Evolutionary conservation across 2,113 vertebrate species (phyloP), one percentile per base, ranked within the genome.

Genomic region (Tupaia chinensis): DNA sequence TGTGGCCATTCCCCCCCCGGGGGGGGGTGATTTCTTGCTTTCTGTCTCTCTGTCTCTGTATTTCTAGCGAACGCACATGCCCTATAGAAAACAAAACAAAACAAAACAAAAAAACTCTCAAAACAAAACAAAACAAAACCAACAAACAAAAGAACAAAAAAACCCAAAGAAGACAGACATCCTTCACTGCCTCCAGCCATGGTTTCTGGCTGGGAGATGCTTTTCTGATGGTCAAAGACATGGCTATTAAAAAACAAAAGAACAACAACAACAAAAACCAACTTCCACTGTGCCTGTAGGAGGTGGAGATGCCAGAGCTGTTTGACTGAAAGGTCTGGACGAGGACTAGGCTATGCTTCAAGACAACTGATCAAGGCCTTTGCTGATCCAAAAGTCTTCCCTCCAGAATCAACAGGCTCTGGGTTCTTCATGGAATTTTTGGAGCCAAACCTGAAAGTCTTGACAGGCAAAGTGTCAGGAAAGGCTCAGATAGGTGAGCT

Each of bases 141-240:
- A 44, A 44, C 3, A 44, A 44, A 44, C 44, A 44, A 44, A 44
- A 44, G 5, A 44, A 44, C 44, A 44, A 44, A 44, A 44, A 44
- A 44, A 44, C 5, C 3, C 44, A 44, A 44, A 79, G 58, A 70
- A 22, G 11, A 29, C 22, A 81, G 89, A 44, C 56, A 97, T 97
- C 34, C 98, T 97, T 20, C 11, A 98, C 87, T 72, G 96, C 98
- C 87, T 98, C 98, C 98, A 98, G 56, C 97, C 95, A 20, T 98
- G 98, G 32, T 99, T 98, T 15, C 98, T 15, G 98, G 98, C 98
- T 99, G 98, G 96, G 98, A 98, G 79, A 98, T 98, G 34, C 96
- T 98, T 89, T 98, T 98, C 79, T 98, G 98, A 85, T 91, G 99
- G 96, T 94, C 98, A 68, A 99, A 98, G 78, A 99, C 98, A 95